Evolutionary conservation across 2,888 invertebrate genomes (phyloP), one percentile per base, ranked within the genome.

Genomic region (Meganola albula): DNA sequence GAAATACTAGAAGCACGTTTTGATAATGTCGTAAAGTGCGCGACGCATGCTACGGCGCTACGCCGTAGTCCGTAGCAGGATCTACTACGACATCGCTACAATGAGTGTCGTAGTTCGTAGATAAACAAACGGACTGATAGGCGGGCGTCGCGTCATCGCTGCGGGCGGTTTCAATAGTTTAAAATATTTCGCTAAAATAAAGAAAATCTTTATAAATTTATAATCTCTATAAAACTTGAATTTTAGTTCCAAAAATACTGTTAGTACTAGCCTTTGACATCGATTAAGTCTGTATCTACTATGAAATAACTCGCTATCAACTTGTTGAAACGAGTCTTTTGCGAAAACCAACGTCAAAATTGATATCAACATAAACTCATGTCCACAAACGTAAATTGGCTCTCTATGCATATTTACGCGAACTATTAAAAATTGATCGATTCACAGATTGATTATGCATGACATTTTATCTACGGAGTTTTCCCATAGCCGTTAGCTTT

Each of bases 311-410:
- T 35, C 34, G 49, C 55, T 44, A 61, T 67, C 65, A 72, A 53
- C 51, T 60, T 53, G 58, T 69, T 64, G 53, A 50, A 53, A 35
- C 49, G 46, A 43, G 53, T 61, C 62, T 65, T 71, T 69, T 61
- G 63, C 57, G 63, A 70, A 20, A 70, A 65, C 63, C 56, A 45
- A 50, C 57, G 44, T 27, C 44, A 47, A 69, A 72, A 74, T 73
- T 66, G 66, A 70, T 72, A 70, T 67, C 58, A 70, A 58, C n/a
- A n/a, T n/a, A n/a, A n/a, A n/a, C 63, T 64, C 71, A 65, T 68
- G 57, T 55, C 58, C 59, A 49, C 56, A 56, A 58, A 62, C 60
- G 54, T 63, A 62, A 69, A 70, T 64, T 64, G 67, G 48, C 54
- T 49, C 59, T 63, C 61, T 71, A 66, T 70, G 66, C 63, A 66